Percentiles rank a stretch among this genome's conserved stretches.
phyloP scores from a whole-genome alignment of 2,888 invertebrate genomes.

The Cheilosia pagana region DNA sequence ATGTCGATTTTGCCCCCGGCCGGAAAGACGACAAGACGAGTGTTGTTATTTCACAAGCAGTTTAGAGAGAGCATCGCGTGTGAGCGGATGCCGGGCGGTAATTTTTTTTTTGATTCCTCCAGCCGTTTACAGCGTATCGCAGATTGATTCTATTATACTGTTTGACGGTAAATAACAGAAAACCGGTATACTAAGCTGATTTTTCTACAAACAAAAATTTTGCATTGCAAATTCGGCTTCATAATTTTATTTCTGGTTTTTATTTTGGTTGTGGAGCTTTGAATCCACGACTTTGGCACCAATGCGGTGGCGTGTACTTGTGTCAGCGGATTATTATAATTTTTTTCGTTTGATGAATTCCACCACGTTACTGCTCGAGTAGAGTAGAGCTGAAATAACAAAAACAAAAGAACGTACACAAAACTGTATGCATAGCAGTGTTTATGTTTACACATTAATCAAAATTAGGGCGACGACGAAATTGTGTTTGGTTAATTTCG shows the following conservation, averaged over 20 bases:
- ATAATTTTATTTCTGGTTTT: constrained; percentile 6
- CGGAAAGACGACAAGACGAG: constrained; percentile 45
- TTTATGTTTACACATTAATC: constrained; percentile 66
- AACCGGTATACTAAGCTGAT: constrained; percentile 49
- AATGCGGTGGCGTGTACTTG: constrained; percentile 10
- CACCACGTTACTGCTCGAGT: constrained; percentile 24
- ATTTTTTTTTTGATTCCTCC: constrained; percentile 3
- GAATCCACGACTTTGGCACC: constrained; percentile 33
- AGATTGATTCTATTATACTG: constrained; percentile 21
- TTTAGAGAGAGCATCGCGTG: constrained; percentile 66
- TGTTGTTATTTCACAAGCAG: constrained; percentile 24
- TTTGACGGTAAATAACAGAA: constrained; percentile 42
- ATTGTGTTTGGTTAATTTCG: constrained; percentile 52
- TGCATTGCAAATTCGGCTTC: constrained; percentile 31
- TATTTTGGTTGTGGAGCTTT: constrained; percentile 18
- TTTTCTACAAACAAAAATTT: constrained; percentile 24
- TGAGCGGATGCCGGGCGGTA: constrained; percentile 53
- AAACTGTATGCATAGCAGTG: constrained; percentile 6
- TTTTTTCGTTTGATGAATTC: background rate
- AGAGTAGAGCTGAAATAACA: background rate
- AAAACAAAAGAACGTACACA: constrained; percentile 24
- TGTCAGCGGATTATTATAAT: constrained; percentile 38
- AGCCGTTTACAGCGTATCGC: background rate
- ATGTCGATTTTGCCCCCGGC: constrained; percentile 51
- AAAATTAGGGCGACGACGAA: constrained; percentile 31